Conservation (phyloP, 2,113 vertebrate genomes). For the Mirounga angustirostris region DNA sequence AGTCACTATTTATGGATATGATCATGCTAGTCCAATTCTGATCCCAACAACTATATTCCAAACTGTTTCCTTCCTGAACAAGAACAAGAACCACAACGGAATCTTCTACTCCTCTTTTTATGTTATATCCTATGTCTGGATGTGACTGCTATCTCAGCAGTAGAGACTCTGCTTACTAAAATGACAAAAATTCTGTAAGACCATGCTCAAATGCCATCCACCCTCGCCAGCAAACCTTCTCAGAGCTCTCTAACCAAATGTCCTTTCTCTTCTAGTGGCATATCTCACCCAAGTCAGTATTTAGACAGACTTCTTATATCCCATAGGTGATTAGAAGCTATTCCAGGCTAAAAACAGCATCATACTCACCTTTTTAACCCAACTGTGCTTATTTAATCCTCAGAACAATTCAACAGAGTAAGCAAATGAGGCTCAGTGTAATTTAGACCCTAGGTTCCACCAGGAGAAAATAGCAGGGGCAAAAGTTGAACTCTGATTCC, state of each 20-base stretch:
- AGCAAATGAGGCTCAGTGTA: neutral
- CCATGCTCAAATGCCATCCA: neutral
- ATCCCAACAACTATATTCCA: constrained; percentile 13
- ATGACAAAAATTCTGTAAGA: neutral
- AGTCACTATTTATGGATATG: constrained; percentile 35
- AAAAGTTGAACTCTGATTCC: neutral
- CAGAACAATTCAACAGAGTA: constrained; percentile 4
- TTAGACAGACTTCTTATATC: neutral
- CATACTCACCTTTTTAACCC: neutral
- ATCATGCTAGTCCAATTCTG: constrained; percentile 6
- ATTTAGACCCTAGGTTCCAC: neutral
- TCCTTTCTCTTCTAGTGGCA: neutral
- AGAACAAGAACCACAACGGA: neutral
- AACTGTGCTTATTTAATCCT: constrained; percentile 21
- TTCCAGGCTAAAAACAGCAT: neutral
- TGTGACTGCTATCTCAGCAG: neutral
- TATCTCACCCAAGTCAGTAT: neutral
- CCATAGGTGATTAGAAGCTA: neutral
- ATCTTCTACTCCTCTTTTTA: neutral
- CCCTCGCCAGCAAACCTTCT: neutral
- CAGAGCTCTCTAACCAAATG: neutral
- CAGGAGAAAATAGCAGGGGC: neutral
- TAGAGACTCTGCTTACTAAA: constrained; percentile 42
- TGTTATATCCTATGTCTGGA: constrained; percentile 7
- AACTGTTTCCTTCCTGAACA: constrained; percentile 11